Evolutionary conservation across 2,888 invertebrate species (phyloP), one percentile per base, ranked within the genome.

Genomic region (Drosophila antonietae): DNA sequence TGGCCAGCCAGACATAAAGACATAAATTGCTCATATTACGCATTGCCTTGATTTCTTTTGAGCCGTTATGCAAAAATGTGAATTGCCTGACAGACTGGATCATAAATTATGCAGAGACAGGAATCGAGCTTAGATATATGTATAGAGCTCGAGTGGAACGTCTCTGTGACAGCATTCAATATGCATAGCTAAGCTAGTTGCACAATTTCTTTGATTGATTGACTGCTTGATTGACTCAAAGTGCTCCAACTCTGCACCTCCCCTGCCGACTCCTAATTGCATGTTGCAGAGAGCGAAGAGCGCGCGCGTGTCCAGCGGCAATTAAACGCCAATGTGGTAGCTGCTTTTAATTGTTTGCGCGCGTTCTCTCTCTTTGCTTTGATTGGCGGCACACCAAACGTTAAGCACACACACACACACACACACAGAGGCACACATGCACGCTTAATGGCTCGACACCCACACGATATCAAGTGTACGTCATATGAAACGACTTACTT

Each of bases 151-250:
- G n/a, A n/a, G 1, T 5, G 6, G 28, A 47, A 35, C 46, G 52
- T 15, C 37, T 33, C 56, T 75, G 72, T 78, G 88, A 88, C 88
- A 79, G 74, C 63, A 76, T 76, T 83, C 79, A 75, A 83, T 88
- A 76, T 88, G 84, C 88, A 88, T 80, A 75, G 81, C 68, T 76
- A 71, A 75, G 78, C 68, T 72, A 80, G 81, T 88, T 88, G 73
- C 73, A 73, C 82, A 82, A 80, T 85, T 83, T 80, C 69, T 65
- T 76, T 83, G 88, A 88, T 85, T 88, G 84, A 84, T 80, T 83
- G 82, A 85, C 78, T 87, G 68, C 64, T 56, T 73, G 84, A 84
- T 81, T 81, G 84, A 83, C 68, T 35, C 53, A 56, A 9, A 20
- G 33, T 8, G 33, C 33, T 9, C 2, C 37, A 14, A 14, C 37